Evolutionary conservation across 2,888 invertebrate species (phyloP), one percentile per base, ranked within the genome.

Genomic region (Xestia sexstrigata): DNA sequence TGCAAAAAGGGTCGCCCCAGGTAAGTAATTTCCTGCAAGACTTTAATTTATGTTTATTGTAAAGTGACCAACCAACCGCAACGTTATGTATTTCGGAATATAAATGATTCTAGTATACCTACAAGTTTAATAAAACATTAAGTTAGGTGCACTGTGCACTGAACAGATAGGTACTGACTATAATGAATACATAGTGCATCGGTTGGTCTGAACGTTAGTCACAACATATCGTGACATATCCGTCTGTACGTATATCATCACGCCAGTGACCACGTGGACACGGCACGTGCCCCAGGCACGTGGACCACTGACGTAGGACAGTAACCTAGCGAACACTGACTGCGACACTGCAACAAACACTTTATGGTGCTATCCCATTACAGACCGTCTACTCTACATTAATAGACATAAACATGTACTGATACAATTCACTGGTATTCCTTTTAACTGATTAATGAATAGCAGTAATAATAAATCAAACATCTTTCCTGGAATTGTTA

Each of bases 401-500:
- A 39, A 74, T 70, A 70, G 49, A 72, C 52, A 60, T 62, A 66
- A 71, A 84, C n/a, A 74, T 62, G 47, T 26, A 69, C 69, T 49
- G 52, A 55, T 60, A 72, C 70, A 81, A 52, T 60, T 45, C 45
- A 55, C 30, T 68, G 49, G 58, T 23, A 60, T 71, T 58, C 71
- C 60, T 67, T 87, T 75, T 70, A 74, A 70, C 75, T 73, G 62
- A 70, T 75, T 75, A 75, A 75, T 70, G 63, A 60, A 77, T 55
- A 71, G 65, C 74, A 75, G 72, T 55, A 58, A 68, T 87, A 79
- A 66, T 87, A 84, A 87, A 87, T 84, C 74, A 83, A 84, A 79
- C 66, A 79, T 87, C 87, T 79, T 84, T 79, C 84, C 87, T 70
- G 84, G 84, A 84, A 87, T 45, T 72, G 74, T 78, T 79, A 71